phyloP scores from a whole-genome alignment of 2,797 vertebrate species.

The Phrynocephalus vlangalii region DNA sequence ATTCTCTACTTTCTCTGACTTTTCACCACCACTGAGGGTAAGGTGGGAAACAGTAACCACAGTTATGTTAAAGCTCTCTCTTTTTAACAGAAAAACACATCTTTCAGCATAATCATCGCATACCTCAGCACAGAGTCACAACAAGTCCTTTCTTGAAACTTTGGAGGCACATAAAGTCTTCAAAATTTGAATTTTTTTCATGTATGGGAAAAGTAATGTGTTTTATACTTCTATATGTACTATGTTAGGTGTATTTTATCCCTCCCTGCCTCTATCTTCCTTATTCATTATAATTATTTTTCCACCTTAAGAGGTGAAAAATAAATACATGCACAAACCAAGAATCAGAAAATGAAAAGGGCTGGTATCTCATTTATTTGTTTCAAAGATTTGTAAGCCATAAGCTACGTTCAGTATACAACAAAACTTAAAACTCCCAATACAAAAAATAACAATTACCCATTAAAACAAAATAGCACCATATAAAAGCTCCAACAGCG shows the following conservation, averaged over 20 bases:
- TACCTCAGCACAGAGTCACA: background rate
- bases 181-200: background rate
- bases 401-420: background rate
- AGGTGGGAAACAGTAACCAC: background rate
- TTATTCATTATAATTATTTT: background rate
- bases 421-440: background rate
- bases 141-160: background rate
- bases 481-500: background rate
- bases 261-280: background rate
- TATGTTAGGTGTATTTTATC: no score
- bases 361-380: background rate
- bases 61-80: background rate
- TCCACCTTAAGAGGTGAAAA: background rate
- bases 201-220: background rate
- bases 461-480: background rate
- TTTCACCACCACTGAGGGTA: background rate
- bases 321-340: background rate
- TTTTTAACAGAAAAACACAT: background rate
- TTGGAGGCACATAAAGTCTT: background rate
- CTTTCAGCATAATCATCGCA: background rate
- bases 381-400: background rate
- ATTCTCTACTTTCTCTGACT: background rate
- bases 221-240: background rate
- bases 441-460: background rate
- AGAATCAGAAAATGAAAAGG: background rate